phyloP scores from a whole-genome alignment of 2,888 invertebrate genomes.

The Dolichomitus sp. region DNA sequence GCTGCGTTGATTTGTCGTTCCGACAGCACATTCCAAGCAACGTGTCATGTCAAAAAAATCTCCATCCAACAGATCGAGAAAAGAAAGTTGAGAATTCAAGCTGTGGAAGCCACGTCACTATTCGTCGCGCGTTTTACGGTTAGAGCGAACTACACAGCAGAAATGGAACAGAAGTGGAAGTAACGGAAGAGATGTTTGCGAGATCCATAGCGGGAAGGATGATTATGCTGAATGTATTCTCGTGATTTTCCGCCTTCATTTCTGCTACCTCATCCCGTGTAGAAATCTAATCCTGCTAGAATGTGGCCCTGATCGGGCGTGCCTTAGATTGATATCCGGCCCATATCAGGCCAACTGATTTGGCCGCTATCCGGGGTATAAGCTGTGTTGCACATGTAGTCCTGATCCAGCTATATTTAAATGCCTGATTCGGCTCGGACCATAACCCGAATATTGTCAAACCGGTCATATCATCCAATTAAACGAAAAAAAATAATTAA shows the following conservation, averaged over 20 bases:
- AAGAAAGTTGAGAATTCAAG: slow-evolving; percentile 37
- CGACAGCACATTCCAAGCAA: slow-evolving; percentile 49
- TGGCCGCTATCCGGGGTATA: too few species aligned
- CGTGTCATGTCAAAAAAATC: slow-evolving; percentile 44
- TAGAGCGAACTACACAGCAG: slow-evolving; percentile 7
- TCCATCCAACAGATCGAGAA: slow-evolving; percentile 42
- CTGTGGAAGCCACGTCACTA: slow-evolving; percentile 28
- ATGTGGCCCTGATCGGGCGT: too few species aligned
- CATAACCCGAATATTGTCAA: too few species aligned
- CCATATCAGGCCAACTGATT: too few species aligned
- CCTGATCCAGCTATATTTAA: too few species aligned
- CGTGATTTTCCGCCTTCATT: slow-evolving; percentile 2
- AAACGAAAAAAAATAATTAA: too few species aligned
- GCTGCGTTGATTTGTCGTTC: slow-evolving; percentile 60
- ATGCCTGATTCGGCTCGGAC: too few species aligned
- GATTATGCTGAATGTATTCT: slow-evolving; percentile 75
- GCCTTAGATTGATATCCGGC: too few species aligned
- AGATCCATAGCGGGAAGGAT: slow-evolving; percentile 71
- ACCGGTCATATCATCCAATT: too few species aligned
- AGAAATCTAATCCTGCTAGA: not conserved
- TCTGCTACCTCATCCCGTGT: not conserved
- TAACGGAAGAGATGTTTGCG: slow-evolving; percentile 32
- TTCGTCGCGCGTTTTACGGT: slow-evolving; percentile 5
- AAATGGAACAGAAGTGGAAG: slow-evolving; percentile 31
- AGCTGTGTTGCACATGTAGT: too few species aligned